These are phyloP conservation scores for Sitta europaea DNA, from an alignment of 2,113 vertebrate genomes.

Conservation along the genomic window DNA sequence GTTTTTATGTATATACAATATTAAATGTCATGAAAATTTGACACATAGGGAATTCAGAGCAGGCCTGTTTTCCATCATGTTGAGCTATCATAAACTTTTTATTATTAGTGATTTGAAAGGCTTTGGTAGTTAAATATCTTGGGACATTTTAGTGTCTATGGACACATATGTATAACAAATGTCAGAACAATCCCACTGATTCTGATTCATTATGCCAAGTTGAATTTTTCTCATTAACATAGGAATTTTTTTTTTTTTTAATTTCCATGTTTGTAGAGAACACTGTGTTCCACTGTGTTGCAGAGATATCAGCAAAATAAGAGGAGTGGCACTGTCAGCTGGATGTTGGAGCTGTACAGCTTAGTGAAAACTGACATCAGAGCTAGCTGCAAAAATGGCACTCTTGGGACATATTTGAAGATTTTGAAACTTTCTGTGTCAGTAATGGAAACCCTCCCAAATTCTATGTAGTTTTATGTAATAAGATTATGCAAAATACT, in stretches of 20 bases:
- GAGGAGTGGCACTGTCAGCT: neutral
- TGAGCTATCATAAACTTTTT: neutral
- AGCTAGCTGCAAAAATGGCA: neutral
- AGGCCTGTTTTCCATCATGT: neutral
- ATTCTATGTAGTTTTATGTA: neutral
- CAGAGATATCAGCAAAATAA: neutral
- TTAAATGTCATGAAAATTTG: neutral
- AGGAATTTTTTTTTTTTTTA: neutral
- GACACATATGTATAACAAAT: neutral
- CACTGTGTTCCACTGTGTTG: neutral
- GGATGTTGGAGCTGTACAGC: neutral
- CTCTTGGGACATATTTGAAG: neutral
- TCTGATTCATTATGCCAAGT: neutral
- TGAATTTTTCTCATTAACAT: neutral
- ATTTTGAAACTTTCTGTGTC: neutral
- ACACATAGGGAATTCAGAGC: neutral
- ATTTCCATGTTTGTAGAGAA: neutral
- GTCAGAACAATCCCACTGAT: neutral
- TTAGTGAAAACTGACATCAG: fast-evolving
- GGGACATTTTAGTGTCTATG: neutral
- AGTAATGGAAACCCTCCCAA: neutral
- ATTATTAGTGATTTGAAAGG: neutral
- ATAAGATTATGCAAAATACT: neutral
- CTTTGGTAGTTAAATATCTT: neutral
- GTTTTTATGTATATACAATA: neutral